A percentile compares a stretch with the other conserved stretches of the same genome.
These are phyloP conservation scores for Hydrocynus forskahlii DNA, from an alignment of 2,797 vertebrate species.

Conservation along the genomic window DNA sequence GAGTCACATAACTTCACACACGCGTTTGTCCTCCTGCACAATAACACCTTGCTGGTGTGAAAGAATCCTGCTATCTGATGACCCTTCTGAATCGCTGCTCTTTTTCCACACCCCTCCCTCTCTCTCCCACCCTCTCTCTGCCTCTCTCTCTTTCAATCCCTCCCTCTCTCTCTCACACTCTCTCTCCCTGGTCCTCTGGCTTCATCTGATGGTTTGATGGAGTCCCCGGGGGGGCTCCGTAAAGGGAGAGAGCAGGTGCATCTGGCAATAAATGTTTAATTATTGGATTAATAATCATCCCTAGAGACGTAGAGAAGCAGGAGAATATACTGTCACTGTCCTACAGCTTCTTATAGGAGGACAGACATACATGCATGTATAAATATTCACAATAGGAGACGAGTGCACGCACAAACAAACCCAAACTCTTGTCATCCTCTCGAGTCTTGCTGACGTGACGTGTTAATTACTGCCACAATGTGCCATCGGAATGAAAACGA, in stretches of 20 bases:
- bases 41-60: conserved; percentile 73
- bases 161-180: conserved; percentile 48
- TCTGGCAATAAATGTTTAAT: conserved; percentile 91
- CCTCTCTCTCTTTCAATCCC: conserved; percentile 56
- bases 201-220: conserved; percentile 70
- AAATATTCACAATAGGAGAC: conserved; percentile 40
- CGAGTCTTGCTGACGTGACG: conserved; percentile 50
- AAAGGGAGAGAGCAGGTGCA: conserved; percentile 85
- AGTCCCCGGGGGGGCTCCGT: conserved; percentile 73
- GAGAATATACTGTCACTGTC: conserved; percentile 69
- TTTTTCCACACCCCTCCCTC: conserved; percentile 76
- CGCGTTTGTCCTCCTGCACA: conserved; percentile 65
- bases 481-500: conserved; percentile 22
- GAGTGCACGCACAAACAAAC: conserved; percentile 57
- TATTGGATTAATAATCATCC: conserved; percentile 91
- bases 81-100: conserved; percentile 77
- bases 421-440: conserved; percentile 54
- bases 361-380: conserved; percentile 45
- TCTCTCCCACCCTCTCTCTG: conserved; percentile 68
- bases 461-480: conserved; percentile 56
- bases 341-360: conserved; percentile 31
- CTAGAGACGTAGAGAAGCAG: conserved; percentile 69
- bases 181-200: conserved; percentile 58
- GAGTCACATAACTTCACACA: conserved; percentile 86
- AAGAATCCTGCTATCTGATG: conserved; percentile 82